A percentile compares a stretch with the other conserved stretches of the same genome.
These are phyloP conservation scores for Copidosoma aretas DNA, from an alignment of 2,888 invertebrate genomes.

Conservation along the genomic window DNA sequence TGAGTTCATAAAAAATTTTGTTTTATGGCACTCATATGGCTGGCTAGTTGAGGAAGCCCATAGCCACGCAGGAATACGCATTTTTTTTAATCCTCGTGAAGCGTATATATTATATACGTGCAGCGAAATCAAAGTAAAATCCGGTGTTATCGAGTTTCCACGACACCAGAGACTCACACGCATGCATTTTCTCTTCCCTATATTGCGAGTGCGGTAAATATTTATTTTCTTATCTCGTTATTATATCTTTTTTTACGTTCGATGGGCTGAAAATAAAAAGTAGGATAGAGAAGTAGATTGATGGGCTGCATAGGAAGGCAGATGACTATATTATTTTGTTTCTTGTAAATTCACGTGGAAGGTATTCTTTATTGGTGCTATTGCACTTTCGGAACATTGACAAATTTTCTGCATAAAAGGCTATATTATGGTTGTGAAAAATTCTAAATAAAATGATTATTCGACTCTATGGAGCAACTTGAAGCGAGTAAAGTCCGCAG, in stretches of 20 bases:
- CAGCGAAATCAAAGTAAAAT: constrained; percentile 31
- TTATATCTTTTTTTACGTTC: constrained; percentile 4
- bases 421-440: too few relatives aligned
- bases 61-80: constrained; percentile 45
- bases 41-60: constrained; percentile 46
- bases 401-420: too few relatives aligned
- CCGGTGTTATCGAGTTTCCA: constrained; percentile 32
- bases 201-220: too few relatives aligned
- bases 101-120: too few relatives aligned
- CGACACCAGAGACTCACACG: constrained; percentile 14
- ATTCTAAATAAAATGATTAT: too few relatives aligned
- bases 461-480: too few relatives aligned
- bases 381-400: too few relatives aligned
- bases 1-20: constrained; percentile 39
- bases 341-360: too few relatives aligned
- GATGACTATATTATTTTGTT: constrained; percentile 7
- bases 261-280: background rate
- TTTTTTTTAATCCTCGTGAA: constrained; percentile 25
- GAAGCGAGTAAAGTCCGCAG: too few relatives aligned
- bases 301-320: constrained; percentile 1
- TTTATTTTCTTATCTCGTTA: background rate
- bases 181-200: constrained; percentile 1
- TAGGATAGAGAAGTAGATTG: constrained; percentile 6
- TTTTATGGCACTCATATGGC: constrained; percentile 62
- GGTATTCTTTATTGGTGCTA: too few relatives aligned